Conservation (phyloP, 2,113 vertebrate species). For the Forbesichthys papilliferus region DNA sequence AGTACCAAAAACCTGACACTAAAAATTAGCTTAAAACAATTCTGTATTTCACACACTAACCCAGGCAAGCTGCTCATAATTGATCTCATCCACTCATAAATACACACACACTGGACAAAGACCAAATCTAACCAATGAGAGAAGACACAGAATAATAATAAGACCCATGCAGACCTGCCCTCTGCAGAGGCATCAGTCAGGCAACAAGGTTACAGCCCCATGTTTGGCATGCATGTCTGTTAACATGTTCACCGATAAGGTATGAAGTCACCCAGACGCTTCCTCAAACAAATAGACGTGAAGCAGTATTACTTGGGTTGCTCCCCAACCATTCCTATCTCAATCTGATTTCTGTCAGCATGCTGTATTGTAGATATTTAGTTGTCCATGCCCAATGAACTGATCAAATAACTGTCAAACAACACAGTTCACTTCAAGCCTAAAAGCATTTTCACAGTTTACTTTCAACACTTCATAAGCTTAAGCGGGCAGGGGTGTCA, state of each 20-base stretch:
- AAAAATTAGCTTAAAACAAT: constrained; percentile 67
- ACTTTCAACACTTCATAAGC: constrained; percentile 52
- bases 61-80: constrained; percentile 22
- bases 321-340: background rate
- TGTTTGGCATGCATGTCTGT: constrained; percentile 68
- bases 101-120: constrained; percentile 37
- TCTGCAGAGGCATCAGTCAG: constrained; percentile 56
- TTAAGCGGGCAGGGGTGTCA: constrained; percentile 59
- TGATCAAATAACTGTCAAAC: constrained; percentile 34
- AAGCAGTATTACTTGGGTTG: background rate
- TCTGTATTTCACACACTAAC: constrained; percentile 53
- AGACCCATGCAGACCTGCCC: constrained; percentile 66
- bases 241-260: constrained; percentile 53
- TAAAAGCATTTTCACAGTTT: constrained; percentile 55
- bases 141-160: constrained; percentile 63
- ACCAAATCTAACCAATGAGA: constrained; percentile 52
- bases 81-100: constrained; percentile 14
- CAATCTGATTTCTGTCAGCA: background rate
- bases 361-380: background rate
- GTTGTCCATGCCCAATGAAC: background rate
- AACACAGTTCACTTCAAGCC: constrained; percentile 50
- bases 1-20: constrained; percentile 70
- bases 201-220: constrained; percentile 63
- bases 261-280: constrained; percentile 47
- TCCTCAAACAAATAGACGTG: background rate